These are phyloP conservation scores for Trichonephila clavata DNA, from an alignment of 1,140 invertebrate genomes.

Conservation along the genomic window DNA sequence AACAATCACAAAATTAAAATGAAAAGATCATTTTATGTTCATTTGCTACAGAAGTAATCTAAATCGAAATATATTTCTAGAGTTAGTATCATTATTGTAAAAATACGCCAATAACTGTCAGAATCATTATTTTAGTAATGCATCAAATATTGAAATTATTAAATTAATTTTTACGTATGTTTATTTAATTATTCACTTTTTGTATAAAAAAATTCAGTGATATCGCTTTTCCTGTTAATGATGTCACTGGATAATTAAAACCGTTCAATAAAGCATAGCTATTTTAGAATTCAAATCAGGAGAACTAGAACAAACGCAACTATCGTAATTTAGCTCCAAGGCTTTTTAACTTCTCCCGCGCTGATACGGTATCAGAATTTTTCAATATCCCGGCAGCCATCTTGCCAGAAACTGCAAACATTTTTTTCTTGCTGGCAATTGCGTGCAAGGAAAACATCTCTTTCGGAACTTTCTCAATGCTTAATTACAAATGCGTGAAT, in stretches of 20 bases:
- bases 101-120: background rate
- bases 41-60: too few relatives aligned
- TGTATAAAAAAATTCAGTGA: background rate
- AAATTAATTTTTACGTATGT: background rate
- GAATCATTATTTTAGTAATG: background rate
- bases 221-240: background rate
- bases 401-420: background rate
- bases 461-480: conserved; percentile 24
- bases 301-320: background rate
- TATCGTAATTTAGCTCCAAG: background rate
- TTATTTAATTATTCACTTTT: background rate
- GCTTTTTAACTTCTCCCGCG: background rate
- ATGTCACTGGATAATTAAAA: background rate
- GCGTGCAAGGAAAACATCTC: conserved; percentile 3
- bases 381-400: background rate
- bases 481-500: conserved; percentile 37
- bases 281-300: background rate
- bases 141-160: background rate
- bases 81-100: too few relatives aligned
- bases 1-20: too few relatives aligned
- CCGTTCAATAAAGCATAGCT: background rate
- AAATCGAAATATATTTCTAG: too few relatives aligned
- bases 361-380: background rate
- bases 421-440: background rate
- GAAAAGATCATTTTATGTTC: too few relatives aligned